Conservation (phyloP, 1,140 invertebrate genomes). For the Brachystomella parvula region DNA sequence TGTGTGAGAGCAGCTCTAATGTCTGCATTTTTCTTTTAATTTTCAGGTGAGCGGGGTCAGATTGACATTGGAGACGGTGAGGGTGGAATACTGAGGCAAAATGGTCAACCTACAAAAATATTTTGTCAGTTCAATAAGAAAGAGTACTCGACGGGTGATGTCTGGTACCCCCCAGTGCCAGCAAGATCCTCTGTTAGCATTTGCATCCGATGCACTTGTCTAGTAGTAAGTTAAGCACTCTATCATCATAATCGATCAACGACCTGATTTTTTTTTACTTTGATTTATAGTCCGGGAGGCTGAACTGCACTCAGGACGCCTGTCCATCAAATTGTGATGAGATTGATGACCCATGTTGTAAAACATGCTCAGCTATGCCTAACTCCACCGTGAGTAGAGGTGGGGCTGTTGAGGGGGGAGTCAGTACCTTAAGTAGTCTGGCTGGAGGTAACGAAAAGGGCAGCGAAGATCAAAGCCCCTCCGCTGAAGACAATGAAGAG, state of each 20-base stretch:
- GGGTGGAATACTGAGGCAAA: not conserved
- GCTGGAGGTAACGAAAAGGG: conserved; percentile 8
- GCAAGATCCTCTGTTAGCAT: conserved; percentile 9
- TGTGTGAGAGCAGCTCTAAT: too few species aligned
- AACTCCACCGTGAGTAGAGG: not conserved
- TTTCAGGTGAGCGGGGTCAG: not conserved
- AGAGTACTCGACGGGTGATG: conserved; percentile 33
- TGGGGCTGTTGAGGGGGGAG: not conserved
- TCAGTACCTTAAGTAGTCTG: not conserved
- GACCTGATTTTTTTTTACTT: conserved; percentile 5
- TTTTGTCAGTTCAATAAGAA: conserved; percentile 29
- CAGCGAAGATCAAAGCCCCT: conserved; percentile 7
- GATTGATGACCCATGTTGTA: conserved; percentile 31
- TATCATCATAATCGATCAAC: not conserved
- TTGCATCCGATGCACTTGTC: conserved; percentile 32
- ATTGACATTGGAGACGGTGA: not conserved
- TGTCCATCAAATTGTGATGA: conserved; percentile 27
- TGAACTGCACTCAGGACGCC: conserved; percentile 33
- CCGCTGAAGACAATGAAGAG: conserved; percentile 29
- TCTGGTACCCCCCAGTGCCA: conserved; percentile 28
- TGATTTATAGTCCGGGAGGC: conserved; percentile 22
- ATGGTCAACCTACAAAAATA: conserved; percentile 13
- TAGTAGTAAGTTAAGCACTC: conserved; percentile 19
- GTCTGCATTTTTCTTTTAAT: not conserved
- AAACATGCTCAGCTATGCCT: conserved; percentile 13